Conservation (phyloP, 2,113 vertebrate genomes). For the Callopanchax toddi region DNA sequence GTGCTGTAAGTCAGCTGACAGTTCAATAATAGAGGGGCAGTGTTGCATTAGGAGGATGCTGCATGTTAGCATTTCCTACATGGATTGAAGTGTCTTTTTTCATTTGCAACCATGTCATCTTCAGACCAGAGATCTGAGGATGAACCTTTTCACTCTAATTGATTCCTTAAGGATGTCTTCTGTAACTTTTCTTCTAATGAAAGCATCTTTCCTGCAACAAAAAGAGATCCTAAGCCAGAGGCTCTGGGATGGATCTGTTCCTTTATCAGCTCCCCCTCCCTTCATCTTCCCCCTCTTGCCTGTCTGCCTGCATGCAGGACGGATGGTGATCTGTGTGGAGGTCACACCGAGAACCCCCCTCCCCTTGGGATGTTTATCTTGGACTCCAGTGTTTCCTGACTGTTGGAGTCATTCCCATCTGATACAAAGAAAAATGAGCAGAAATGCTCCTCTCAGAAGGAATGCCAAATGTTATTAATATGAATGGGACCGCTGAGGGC, state of each 20-base stretch:
- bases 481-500: constrained; percentile 49
- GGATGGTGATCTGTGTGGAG: constrained; percentile 36
- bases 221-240: not conserved
- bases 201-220: constrained; percentile 37
- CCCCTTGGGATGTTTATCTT: constrained; percentile 56
- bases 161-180: constrained; percentile 25
- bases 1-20: constrained; percentile 45
- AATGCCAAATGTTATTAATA: constrained; percentile 66
- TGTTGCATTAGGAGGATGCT: constrained; percentile 18
- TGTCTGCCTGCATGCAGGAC: constrained; percentile 34
- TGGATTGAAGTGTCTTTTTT: constrained; percentile 33
- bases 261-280: constrained; percentile 4
- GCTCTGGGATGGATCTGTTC: constrained; percentile 5
- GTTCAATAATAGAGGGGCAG: constrained; percentile 50
- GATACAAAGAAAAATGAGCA: constrained; percentile 64
- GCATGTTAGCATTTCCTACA: constrained; percentile 21
- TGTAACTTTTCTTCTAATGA: constrained; percentile 41
- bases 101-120: constrained; percentile 54
- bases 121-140: constrained; percentile 22
- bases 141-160: constrained; percentile 35
- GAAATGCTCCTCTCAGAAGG: constrained; percentile 47
- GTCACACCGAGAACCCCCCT: constrained; percentile 46
- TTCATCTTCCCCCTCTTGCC: not conserved
- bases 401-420: constrained; percentile 64
- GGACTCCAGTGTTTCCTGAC: constrained; percentile 64